A percentile compares a stretch with the other conserved stretches of the same genome.
Evolutionary conservation across 1,140 invertebrate species (phyloP).

Genomic region (Bicyclus anynana): DNA sequence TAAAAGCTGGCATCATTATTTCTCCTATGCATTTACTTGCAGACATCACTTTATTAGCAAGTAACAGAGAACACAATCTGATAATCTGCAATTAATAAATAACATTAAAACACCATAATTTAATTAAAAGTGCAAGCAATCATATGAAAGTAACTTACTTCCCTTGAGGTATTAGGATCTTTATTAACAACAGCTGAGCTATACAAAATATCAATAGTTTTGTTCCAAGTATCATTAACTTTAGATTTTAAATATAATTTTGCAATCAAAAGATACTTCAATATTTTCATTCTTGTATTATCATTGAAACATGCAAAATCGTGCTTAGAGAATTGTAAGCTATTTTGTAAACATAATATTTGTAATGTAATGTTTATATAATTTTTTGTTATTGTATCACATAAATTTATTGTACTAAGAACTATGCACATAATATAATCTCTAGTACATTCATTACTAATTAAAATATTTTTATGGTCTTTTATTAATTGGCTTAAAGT

Average conservation of each 20-base stretch:
- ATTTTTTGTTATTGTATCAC: constrained; percentile 24
- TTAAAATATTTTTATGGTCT: constrained; percentile 29
- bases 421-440: constrained; percentile 38
- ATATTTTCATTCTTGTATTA: constrained; percentile 10
- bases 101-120: neutral
- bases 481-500: constrained; percentile 35
- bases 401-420: constrained; percentile 30
- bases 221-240: constrained; percentile 36
- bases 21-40: constrained; percentile 59
- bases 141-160: constrained; percentile 31
- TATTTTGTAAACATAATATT: constrained; percentile 42
- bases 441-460: constrained; percentile 27
- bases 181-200: constrained; percentile 35
- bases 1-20: constrained; percentile 52
- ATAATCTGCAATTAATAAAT: neutral
- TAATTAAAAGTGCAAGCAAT: neutral
- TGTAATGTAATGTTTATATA: constrained; percentile 30
- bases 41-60: constrained; percentile 44
- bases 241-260: constrained; percentile 36
- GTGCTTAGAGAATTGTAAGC: constrained; percentile 25
- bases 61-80: constrained; percentile 37
- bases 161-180: constrained; percentile 7
- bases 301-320: constrained; percentile 26
- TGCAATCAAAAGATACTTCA: constrained; percentile 32
- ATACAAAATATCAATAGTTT: constrained; percentile 30